These are phyloP conservation scores for Phortica variegata DNA, from an alignment of 1,140 invertebrate genomes.

Conservation along the genomic window DNA sequence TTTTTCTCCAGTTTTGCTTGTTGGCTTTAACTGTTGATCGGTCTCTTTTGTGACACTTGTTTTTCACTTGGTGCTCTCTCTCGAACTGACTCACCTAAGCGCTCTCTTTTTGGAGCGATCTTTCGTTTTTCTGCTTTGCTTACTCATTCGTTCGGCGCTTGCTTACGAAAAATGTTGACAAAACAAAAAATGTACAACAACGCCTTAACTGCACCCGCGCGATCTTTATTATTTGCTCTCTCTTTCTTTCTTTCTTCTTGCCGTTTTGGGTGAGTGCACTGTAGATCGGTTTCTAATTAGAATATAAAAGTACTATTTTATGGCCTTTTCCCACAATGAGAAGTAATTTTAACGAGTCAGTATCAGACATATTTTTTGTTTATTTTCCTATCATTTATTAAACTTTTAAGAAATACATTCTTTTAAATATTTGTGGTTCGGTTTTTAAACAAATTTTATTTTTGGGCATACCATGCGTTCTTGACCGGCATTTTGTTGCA, in stretches of 20 bases:
- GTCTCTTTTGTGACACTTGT: too few relatives aligned
- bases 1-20: conserved; percentile 46
- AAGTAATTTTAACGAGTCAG: conserved; percentile 7
- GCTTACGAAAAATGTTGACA: conserved; percentile 40
- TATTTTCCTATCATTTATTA: too few relatives aligned
- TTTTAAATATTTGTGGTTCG: too few relatives aligned
- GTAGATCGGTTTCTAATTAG: neutral
- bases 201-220: too few relatives aligned
- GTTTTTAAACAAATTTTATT: too few relatives aligned
- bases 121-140: conserved; percentile 30
- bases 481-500: too few relatives aligned
- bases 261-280: conserved; percentile 9
- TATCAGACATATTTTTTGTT: conserved; percentile 22
- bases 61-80: conserved; percentile 13
- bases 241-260: too few relatives aligned
- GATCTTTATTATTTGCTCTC: too few relatives aligned
- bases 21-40: conserved; percentile 40
- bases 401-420: too few relatives aligned
- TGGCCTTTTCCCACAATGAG: neutral
- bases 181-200: conserved; percentile 44
- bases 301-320: neutral
- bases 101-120: too few relatives aligned
- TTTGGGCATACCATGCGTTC: too few relatives aligned
- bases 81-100: too few relatives aligned
- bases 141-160: conserved; percentile 31